A percentile compares a stretch with the other conserved stretches of the same genome.
phyloP scores from a whole-genome alignment of 2,113 vertebrate genomes.

The Brachyhypopomus gauderio region DNA sequence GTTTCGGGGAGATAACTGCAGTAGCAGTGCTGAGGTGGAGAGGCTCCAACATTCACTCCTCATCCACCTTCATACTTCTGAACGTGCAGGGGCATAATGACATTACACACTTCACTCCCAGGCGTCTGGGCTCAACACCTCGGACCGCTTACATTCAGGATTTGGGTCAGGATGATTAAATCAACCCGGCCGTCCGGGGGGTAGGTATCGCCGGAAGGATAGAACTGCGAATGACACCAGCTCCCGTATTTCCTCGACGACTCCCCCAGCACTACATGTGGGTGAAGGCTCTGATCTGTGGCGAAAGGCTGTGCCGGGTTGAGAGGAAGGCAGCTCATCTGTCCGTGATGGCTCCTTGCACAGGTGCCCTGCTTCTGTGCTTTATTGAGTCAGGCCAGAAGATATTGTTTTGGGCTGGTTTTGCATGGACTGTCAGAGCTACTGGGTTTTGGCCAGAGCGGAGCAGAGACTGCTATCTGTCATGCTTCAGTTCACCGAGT shows the following conservation, averaged over 20 bases:
- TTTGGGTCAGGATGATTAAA: background rate
- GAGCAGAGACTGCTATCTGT: background rate
- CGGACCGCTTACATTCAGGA: background rate
- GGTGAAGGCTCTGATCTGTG: background rate
- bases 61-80: background rate
- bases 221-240: background rate
- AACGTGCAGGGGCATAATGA: background rate
- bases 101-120: background rate
- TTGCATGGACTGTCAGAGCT: background rate
- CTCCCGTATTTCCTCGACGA: background rate
- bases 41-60: background rate
- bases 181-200: background rate
- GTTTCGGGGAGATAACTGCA: background rate
- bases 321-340: background rate
- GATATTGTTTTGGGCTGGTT: conserved; percentile 2
- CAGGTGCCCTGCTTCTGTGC: conserved; percentile 1
- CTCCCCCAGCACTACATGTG: background rate
- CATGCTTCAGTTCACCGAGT: background rate
- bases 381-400: background rate
- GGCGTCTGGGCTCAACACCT: too few species aligned
- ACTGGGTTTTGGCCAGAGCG: background rate
- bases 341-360: background rate
- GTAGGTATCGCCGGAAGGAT: too few species aligned
- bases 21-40: background rate
- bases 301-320: background rate